Evolutionary conservation across 2,797 vertebrate species (phyloP).

Genomic region (Chaenodraco wilsoni): DNA sequence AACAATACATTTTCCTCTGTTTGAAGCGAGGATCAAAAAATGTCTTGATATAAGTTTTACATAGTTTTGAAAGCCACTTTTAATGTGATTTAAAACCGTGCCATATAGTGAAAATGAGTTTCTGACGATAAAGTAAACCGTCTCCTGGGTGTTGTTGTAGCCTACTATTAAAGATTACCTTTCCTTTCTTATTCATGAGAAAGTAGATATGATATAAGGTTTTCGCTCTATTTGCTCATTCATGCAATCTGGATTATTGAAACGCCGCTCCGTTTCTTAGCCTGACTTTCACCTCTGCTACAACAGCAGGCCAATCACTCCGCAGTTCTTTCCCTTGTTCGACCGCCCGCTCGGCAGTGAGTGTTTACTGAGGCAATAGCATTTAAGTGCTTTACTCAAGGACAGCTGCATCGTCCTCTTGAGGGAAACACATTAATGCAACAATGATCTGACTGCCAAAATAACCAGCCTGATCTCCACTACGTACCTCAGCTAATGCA

Average conservation of each 20-base stretch:
- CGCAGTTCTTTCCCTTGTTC: slow-evolving; percentile 35
- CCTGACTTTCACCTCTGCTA: slow-evolving; percentile 25
- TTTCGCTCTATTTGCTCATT: not conserved
- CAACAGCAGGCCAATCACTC: slow-evolving; percentile 35
- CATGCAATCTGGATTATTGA: slow-evolving; percentile 24
- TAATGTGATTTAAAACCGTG: not conserved
- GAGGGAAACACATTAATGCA: slow-evolving; percentile 78
- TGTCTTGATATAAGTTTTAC: not conserved
- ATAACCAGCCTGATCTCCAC: slow-evolving; percentile 59
- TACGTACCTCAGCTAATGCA: slow-evolving; percentile 61
- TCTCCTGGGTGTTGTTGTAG: slow-evolving; percentile 7
- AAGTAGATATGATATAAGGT: not conserved
- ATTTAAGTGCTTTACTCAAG: slow-evolving; percentile 80
- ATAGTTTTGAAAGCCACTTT: not conserved
- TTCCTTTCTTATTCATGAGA: not conserved
- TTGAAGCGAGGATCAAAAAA: not conserved
- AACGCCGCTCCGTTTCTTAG: not conserved
- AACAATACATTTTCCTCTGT: not conserved
- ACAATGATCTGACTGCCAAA: slow-evolving; percentile 76
- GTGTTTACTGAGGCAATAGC: slow-evolving; percentile 76
- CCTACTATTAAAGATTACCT: slow-evolving; percentile 24
- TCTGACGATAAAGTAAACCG: not conserved
- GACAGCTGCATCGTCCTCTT: slow-evolving; percentile 75
- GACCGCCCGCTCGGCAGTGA: slow-evolving; percentile 41
- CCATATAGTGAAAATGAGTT: slow-evolving; percentile 11